phyloP scores from a whole-genome alignment of 2,797 vertebrate genomes.

The Gymnothorax reevesii region DNA sequence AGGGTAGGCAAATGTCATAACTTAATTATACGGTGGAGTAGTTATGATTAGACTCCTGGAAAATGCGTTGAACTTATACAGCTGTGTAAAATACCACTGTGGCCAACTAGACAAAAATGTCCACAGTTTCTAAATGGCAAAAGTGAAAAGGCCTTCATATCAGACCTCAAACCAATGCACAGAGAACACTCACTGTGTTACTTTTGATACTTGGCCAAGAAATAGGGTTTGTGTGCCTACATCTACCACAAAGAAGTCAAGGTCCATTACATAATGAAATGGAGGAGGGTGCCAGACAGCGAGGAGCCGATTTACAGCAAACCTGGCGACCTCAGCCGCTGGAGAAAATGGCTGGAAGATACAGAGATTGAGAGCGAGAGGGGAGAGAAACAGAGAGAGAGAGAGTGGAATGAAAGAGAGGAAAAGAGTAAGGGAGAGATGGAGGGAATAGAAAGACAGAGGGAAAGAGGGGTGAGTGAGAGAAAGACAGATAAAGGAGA shows the following conservation, averaged over 20 bases:
- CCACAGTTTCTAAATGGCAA: neutral
- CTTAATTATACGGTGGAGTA: neutral
- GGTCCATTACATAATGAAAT: neutral
- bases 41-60: neutral
- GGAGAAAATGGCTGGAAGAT: neutral
- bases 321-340: conserved; percentile 16
- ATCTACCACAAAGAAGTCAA: neutral
- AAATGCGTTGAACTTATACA: neutral
- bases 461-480: neutral
- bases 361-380: no score
- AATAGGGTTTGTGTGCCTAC: neutral
- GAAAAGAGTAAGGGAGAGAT: neutral
- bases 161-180: neutral
- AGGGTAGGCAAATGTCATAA: no score
- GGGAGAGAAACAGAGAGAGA: neutral
- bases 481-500: neutral
- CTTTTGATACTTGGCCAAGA: neutral
- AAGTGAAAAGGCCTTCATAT: neutral
- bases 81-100: neutral
- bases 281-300: conserved; percentile 3
- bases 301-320: conserved; percentile 12
- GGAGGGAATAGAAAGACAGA: neutral
- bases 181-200: neutral
- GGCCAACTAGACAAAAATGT: neutral
- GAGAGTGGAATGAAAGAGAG: neutral